phyloP scores from a whole-genome alignment of 2,113 vertebrate species.

The Brachypodius melanocephalos region DNA sequence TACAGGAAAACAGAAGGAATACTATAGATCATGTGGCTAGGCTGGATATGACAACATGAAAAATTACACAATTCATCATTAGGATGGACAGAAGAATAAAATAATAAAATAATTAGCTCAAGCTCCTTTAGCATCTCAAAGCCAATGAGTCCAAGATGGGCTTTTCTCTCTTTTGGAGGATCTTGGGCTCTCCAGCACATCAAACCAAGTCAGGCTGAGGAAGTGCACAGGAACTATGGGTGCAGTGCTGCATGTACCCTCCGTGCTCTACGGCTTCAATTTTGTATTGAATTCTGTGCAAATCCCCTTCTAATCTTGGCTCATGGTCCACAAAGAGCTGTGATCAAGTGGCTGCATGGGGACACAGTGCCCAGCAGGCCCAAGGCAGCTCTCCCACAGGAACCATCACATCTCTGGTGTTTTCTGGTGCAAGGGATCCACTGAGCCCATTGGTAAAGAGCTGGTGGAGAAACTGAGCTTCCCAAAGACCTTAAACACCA shows the following conservation, averaged over 20 bases:
- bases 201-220: neutral
- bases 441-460: neutral
- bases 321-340: fast-evolving
- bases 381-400: neutral
- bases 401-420: fast-evolving
- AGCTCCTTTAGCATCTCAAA: neutral
- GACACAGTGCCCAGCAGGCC: neutral
- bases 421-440: neutral
- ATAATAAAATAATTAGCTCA: neutral
- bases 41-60: neutral
- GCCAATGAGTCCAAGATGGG: neutral
- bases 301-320: neutral
- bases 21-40: neutral
- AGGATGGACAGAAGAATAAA: neutral
- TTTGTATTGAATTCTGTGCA: neutral
- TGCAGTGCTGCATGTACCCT: neutral
- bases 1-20: neutral
- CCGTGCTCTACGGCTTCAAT: neutral
- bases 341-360: neutral
- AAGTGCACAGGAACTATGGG: fast-evolving
- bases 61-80: neutral
- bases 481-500: neutral
- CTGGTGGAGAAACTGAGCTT: neutral
- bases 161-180: neutral
- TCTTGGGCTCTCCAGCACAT: neutral